Percentiles rank a stretch among this genome's conserved stretches.
Evolutionary conservation across 1,140 invertebrate genomes (phyloP).

Genomic region (Holcopasites calliopsidis): DNA sequence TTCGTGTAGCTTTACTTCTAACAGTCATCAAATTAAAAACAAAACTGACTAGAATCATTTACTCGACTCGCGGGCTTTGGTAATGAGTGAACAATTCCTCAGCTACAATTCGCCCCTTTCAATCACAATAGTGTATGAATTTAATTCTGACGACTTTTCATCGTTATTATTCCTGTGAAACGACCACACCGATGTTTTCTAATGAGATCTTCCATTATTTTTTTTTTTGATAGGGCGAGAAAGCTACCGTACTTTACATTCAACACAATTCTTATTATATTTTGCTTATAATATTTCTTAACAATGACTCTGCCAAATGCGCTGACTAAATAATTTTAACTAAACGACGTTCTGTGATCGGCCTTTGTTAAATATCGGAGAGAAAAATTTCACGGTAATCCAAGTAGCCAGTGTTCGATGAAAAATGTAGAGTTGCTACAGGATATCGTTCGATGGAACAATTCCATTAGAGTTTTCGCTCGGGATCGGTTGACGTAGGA

Average conservation of each 20-base stretch:
- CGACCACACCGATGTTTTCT: constrained; percentile 23
- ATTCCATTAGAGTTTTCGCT: constrained; percentile 63
- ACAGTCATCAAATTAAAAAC: background rate
- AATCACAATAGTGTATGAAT: constrained; percentile 49
- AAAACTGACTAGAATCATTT: background rate
- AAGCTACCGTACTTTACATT: background rate
- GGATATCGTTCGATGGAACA: constrained; percentile 59
- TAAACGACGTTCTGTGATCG: constrained; percentile 32
- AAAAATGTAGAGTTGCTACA: constrained; percentile 58
- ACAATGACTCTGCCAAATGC: too few relatives aligned
- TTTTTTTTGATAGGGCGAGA: constrained; percentile 23
- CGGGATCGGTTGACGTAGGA: constrained; percentile 59
- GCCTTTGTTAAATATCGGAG: constrained; percentile 42
- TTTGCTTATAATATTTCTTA: background rate
- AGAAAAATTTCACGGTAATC: constrained; percentile 42
- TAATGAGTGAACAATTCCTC: background rate
- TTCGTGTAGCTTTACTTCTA: background rate
- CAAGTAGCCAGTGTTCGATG: constrained; percentile 56
- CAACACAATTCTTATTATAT: constrained; percentile 14
- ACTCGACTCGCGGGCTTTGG: background rate
- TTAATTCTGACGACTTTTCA: constrained; percentile 56
- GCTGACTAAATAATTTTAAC: too few relatives aligned
- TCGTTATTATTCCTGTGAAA: constrained; percentile 48
- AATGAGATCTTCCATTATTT: constrained; percentile 31
- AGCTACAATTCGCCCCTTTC: background rate